phyloP scores from a whole-genome alignment of 2,113 vertebrate species.

The Cnemophilus loriae region DNA sequence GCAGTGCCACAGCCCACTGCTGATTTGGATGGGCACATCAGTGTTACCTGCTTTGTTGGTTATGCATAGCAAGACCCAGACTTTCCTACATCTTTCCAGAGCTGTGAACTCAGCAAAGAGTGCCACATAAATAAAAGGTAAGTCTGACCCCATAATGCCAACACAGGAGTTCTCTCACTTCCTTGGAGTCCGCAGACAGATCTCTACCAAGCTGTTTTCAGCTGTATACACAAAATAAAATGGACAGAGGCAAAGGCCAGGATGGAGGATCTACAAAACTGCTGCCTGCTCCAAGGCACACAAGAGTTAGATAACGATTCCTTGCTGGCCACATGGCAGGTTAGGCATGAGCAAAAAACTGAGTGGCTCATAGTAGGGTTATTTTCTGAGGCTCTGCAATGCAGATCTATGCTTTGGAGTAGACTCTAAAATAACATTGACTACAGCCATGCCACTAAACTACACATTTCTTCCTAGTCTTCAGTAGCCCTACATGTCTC shows the following conservation, averaged over 20 bases:
- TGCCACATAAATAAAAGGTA: neutral
- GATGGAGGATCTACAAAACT: neutral
- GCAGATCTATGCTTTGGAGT: neutral
- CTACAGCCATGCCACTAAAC: neutral
- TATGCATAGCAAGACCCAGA: neutral
- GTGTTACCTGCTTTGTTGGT: neutral
- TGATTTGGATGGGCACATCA: neutral
- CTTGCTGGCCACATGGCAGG: neutral
- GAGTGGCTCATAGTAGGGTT: accelerated
- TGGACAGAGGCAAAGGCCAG: neutral
- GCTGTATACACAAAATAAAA: neutral
- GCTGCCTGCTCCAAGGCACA: neutral
- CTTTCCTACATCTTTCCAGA: neutral
- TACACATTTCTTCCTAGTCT: neutral
- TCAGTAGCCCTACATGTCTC: neutral
- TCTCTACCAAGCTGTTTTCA: neutral
- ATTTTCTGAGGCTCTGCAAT: neutral
- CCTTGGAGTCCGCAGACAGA: neutral
- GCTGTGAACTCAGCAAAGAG: neutral
- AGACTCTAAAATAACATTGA: neutral
- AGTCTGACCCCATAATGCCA: neutral
- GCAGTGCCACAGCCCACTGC: neutral
- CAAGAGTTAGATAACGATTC: neutral
- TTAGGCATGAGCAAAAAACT: neutral
- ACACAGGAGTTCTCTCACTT: neutral